These are phyloP conservation scores for Synaphobranchus kaupii DNA, from an alignment of 2,797 vertebrate genomes.

Conservation along the genomic window DNA sequence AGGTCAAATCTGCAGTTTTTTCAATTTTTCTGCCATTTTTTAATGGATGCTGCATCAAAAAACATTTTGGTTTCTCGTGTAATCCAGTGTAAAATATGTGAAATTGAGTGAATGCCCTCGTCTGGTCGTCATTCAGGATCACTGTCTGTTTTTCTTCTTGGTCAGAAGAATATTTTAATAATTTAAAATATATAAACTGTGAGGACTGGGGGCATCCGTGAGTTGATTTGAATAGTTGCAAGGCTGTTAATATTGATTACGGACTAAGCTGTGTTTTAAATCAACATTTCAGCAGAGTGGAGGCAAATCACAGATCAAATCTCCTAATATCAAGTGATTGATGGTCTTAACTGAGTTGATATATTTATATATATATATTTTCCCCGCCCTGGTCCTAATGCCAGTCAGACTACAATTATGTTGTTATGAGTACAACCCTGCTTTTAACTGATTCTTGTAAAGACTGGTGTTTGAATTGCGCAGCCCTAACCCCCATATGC, in stretches of 20 bases:
- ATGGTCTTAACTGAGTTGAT: neutral
- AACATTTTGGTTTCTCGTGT: neutral
- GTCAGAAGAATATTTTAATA: neutral
- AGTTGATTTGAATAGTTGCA: neutral
- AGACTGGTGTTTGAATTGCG: neutral
- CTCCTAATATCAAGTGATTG: neutral
- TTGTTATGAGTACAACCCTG: neutral
- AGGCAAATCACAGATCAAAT: neutral
- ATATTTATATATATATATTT: neutral
- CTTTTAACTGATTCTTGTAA: neutral
- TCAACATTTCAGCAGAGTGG: neutral
- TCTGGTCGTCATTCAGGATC: neutral
- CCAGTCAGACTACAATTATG: no score
- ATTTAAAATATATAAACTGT: neutral
- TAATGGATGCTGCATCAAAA: neutral
- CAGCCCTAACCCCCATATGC: neutral
- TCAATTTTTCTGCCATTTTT: neutral
- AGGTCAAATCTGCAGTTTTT: neutral
- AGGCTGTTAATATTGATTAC: neutral
- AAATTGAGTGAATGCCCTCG: neutral
- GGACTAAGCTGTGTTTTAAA: neutral
- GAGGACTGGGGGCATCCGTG: neutral
- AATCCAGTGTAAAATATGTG: neutral
- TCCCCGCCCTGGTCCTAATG: neutral
- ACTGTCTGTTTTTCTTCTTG: neutral